phyloP scores from a whole-genome alignment of 2,797 vertebrate genomes.

The Columba guinea region DNA sequence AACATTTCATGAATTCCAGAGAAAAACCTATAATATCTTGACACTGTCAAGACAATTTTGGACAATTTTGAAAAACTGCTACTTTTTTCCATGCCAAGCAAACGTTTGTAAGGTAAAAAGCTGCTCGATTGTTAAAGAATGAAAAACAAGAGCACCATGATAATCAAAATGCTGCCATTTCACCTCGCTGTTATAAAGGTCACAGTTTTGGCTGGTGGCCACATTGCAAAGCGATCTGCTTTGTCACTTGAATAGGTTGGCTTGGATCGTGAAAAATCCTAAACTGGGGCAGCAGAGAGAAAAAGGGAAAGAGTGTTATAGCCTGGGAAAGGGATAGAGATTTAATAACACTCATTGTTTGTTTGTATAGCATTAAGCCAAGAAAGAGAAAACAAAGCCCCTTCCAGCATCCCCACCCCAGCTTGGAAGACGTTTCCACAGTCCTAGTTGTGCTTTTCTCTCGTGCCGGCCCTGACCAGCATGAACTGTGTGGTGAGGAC shows the following conservation, averaged over 20 bases:
- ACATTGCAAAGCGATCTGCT: neutral
- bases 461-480: neutral
- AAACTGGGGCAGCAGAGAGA: neutral
- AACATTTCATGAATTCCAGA: neutral
- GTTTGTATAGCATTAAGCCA: neutral
- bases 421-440: neutral
- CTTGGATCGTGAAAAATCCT: constrained; percentile 7
- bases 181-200: constrained; percentile 21
- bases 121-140: neutral
- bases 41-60: neutral
- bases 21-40: neutral
- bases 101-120: neutral
- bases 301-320: neutral
- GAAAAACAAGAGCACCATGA: neutral
- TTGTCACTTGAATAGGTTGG: constrained; percentile 18
- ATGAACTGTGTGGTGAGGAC: rapidly evolving
- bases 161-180: constrained; percentile 31
- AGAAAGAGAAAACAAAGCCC: constrained; percentile 4
- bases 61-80: neutral
- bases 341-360: neutral
- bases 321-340: neutral
- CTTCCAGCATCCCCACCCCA: neutral
- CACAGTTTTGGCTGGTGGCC: neutral
- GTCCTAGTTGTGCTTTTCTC: neutral
- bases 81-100: neutral